A percentile compares a stretch with the other conserved stretches of the same genome.
Conservation (phyloP, 2,888 invertebrate species). For the Melanotus villosus region DNA sequence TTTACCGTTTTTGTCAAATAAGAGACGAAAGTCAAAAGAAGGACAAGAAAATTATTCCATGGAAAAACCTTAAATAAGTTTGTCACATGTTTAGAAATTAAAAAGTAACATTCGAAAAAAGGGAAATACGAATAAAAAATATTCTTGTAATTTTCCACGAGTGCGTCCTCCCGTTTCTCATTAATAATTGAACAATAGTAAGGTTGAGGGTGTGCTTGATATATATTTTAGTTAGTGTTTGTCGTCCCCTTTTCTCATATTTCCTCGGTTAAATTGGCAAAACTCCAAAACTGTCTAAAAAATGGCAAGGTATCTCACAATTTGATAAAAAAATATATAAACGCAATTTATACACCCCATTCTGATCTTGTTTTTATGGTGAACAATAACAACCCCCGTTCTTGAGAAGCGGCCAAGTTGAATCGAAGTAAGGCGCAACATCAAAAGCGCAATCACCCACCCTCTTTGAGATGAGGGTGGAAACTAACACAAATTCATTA, state of each 20-base stretch:
- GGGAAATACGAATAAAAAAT: too few species aligned
- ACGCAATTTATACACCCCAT: constrained; percentile 40
- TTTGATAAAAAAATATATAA: constrained; percentile 42
- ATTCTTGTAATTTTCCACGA: too few species aligned
- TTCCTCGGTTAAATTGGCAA: constrained; percentile 26
- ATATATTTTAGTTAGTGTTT: not conserved
- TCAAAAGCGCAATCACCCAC: constrained; percentile 49
- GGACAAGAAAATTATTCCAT: too few species aligned
- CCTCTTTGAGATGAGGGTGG: constrained; percentile 54
- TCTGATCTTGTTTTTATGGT: constrained; percentile 43
- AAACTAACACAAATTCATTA: constrained; percentile 67
- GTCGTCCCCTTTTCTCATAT: constrained; percentile 10
- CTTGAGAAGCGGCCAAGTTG: constrained; percentile 46
- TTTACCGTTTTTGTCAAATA: too few species aligned
- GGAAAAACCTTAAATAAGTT: too few species aligned
- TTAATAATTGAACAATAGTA: not conserved
- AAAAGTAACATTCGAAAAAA: too few species aligned
- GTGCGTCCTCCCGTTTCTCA: not conserved
- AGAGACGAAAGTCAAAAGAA: too few species aligned
- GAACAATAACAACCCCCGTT: constrained; percentile 42
- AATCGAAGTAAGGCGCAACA: constrained; percentile 27
- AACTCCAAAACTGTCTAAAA: constrained; percentile 26
- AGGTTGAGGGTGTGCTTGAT: not conserved
- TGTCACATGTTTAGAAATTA: too few species aligned
- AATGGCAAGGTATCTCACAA: constrained; percentile 38